Base-by-base conservation (phyloP, 2,797 vertebrate genomes). In the Catamblyrhynchus diadema region DNA sequence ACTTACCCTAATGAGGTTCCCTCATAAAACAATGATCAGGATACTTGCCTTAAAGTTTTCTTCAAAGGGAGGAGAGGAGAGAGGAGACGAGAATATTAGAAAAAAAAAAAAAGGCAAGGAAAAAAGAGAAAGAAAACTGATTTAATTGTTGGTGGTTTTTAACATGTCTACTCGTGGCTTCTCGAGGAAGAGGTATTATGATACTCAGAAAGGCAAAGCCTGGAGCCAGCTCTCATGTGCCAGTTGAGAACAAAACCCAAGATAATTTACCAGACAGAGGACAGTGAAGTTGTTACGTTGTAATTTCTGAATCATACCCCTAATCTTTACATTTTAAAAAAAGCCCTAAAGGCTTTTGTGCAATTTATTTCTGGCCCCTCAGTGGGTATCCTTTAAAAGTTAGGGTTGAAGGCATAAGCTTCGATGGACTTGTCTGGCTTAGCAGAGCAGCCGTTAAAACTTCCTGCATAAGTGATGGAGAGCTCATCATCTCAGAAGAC, bases 21-120 rank as follows among this genome's bases (percentile, higher is more conserved):
- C 64, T 95, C 78, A 78, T 88, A 96, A 95, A 97, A 92, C 35
- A 95, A 47, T 94, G 92, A 87, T 95, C 6, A 17, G 57, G 22
- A 84, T 97, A 93, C 86, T 96, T 90, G 62, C 51, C 74, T 86
- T 70, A 45, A 86, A 78, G 45, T 61, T 24, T 66, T 69, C 30
- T 75, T 65, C 51, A 33, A 59, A 54, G 13, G 6, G 8, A 59
- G n/a, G 28, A 8, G 21, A 32, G 9, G 21, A 4, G 47, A 47
- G 25, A 48, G 48, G 48, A 50, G 48, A 51, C 27, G 48, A 50
- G 27, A 53, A n/a, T 56, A 54, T 24, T n/a, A 57, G 21, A 9
- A 23, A 56, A 14, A 35, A 12, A 3, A 45, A 35, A 25, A 22
- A 15, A 50, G 6, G 4, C 3, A 33, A 27, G 17, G 10, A 57